Conservation (phyloP, 2,797 vertebrate species). For the Cheirogaleus major region DNA sequence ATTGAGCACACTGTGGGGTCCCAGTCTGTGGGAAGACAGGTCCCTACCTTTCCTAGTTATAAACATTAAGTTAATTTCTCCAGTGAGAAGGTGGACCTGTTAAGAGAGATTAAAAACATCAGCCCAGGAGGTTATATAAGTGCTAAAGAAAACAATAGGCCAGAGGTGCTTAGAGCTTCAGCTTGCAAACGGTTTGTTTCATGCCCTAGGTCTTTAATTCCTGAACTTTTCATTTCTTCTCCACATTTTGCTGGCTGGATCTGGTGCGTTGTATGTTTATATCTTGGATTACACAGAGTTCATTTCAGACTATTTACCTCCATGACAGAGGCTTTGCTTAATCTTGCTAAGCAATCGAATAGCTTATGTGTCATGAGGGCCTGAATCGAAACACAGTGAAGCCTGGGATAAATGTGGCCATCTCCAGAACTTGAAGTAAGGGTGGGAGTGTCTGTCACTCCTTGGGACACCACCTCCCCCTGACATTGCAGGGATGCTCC, state of each 20-base stretch:
- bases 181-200: not conserved
- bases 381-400: not conserved
- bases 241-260: not conserved
- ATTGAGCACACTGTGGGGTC: not conserved
- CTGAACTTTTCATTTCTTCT: not conserved
- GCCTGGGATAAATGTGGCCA: not conserved
- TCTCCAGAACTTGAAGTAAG: not conserved
- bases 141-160: not conserved
- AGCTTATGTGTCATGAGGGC: not conserved
- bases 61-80: not conserved
- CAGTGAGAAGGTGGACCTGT: not conserved
- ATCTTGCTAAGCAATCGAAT: not conserved
- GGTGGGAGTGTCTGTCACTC: not conserved
- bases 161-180: not conserved
- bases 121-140: not conserved
- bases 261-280: not conserved
- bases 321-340: not conserved
- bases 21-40: not conserved
- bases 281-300: not conserved
- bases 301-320: not conserved
- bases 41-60: not conserved
- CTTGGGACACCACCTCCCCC: not conserved
- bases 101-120: not conserved
- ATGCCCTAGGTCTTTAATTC: not conserved
- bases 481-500: accelerated